Conservation (phyloP, 1,140 invertebrate genomes). For the Temnothorax curvispinosus region DNA sequence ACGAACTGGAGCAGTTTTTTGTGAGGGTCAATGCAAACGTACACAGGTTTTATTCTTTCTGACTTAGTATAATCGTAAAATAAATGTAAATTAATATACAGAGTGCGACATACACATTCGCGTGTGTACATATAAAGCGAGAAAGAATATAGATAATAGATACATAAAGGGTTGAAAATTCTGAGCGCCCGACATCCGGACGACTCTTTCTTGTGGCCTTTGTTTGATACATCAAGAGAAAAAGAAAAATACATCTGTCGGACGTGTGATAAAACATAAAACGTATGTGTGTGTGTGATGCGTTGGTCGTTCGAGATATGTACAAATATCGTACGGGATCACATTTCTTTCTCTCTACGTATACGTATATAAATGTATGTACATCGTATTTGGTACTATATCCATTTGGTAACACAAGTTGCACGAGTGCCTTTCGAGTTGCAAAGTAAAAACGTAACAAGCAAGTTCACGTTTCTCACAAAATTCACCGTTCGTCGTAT, state of each 20-base stretch:
- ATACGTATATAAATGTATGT: conserved; percentile 56
- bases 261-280: neutral
- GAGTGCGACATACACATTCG: conserved; percentile 21
- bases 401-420: conserved; percentile 79
- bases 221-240: conserved; percentile 5
- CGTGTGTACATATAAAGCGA: conserved; percentile 31
- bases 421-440: conserved; percentile 33
- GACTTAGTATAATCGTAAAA: conserved; percentile 38
- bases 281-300: neutral
- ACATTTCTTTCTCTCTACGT: neutral
- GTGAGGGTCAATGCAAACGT: neutral
- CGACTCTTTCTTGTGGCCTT: neutral
- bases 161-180: neutral
- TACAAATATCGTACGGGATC: conserved; percentile 23
- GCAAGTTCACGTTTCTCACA: conserved; percentile 43
- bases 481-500: conserved; percentile 54
- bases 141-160: neutral
- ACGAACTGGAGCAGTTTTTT: neutral
- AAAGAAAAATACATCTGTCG: conserved; percentile 13
- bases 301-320: conserved; percentile 42
- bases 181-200: neutral
- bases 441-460: conserved; percentile 65
- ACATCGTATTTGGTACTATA: conserved; percentile 65
- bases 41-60: conserved; percentile 24
- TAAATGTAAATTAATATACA: conserved; percentile 43